A percentile compares a stretch with the other conserved stretches of the same genome.
Conservation (phyloP, 2,797 vertebrate genomes). For the Chelidonichthys spinosus region DNA sequence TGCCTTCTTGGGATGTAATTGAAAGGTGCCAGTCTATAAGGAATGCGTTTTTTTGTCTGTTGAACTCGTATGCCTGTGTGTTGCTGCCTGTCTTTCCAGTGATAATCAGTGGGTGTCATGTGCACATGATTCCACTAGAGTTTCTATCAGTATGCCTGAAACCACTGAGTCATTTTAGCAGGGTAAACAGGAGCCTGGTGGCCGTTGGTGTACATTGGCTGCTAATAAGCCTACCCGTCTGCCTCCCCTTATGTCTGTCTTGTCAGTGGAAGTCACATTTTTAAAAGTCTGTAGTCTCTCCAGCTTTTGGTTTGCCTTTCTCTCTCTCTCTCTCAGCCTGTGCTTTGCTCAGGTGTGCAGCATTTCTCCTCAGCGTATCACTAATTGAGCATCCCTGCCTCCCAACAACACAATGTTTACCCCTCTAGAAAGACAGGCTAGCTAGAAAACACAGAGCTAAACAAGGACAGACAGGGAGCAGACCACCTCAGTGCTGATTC, state of each 20-base stretch:
- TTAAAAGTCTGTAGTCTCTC: conserved; percentile 14
- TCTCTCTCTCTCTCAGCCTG: conserved; percentile 32
- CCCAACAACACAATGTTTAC: conserved; percentile 18
- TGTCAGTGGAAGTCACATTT: background rate
- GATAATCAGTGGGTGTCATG: conserved; percentile 25
- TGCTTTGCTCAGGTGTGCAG: conserved; percentile 42
- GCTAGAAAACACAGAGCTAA: conserved; percentile 35
- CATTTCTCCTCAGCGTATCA: conserved; percentile 45
- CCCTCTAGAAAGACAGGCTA: conserved; percentile 12
- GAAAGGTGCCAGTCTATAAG: conserved; percentile 51
- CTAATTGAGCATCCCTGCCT: conserved; percentile 54
- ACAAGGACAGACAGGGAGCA: conserved; percentile 37
- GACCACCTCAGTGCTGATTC: conserved; percentile 44
- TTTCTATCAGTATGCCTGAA: conserved; percentile 39
- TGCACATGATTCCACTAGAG: conserved; percentile 7
- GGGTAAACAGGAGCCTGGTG: conserved; percentile 12
- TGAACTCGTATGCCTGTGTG: conserved; percentile 36
- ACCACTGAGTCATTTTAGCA: conserved; percentile 18
- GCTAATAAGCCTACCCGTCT: background rate
- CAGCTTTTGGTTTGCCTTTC: background rate
- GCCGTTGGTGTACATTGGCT: conserved; percentile 16
- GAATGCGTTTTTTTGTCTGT: conserved; percentile 50
- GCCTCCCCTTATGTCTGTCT: background rate
- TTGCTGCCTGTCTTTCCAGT: conserved; percentile 31
- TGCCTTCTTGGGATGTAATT: conserved; percentile 45